Base-by-base conservation (phyloP, 1,140 invertebrate species). In the Eriosoma lanigerum region DNA sequence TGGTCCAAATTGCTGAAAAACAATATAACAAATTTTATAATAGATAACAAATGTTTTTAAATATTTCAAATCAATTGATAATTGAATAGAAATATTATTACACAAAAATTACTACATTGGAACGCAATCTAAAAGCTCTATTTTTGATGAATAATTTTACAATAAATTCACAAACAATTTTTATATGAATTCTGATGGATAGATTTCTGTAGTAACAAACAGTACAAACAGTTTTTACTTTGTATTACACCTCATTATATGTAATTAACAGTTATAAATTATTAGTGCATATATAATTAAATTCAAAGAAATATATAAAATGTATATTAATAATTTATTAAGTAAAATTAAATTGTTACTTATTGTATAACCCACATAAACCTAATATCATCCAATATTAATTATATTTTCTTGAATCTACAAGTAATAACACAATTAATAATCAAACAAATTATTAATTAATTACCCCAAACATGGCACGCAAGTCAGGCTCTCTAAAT, bases 391-490 rank as follows among this genome's bases (percentile, higher is more conserved):
- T 13, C 21, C 6, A 8, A 38, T 62, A 21, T 26, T 80, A 19
- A 21, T 60, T 24, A 44, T 52, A 50, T 80, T 38, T 72, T 66
- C 15, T 80, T 32, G 46, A 81, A 13, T 44, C 75, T 62, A 60
- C 32, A 26, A 29, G 17, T 44, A 81, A 81, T 46, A 21, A 80
- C 17, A 66, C 32, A 81, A 81, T 44, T 17, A 70, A n/a, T 44
- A 29, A 56, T 48, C 12, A 48, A 81, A 66, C n/a, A 81, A 80
- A 38, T 60, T 68, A 73, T 70, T 26, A 50, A 54, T 54, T 84
- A 93, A 93, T 92, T 89, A 98, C 97, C 88, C 96, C 96, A 89
- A 99, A 97, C 92, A 99, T 96, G 83, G 95, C 93, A 86, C 96
- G 92, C 81, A 99, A 90, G 88, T 99, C 97, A 75, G 96, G 96